Evolutionary conservation across 2,113 vertebrate genomes (phyloP), one percentile per base, ranked within the genome.

Genomic region (Silurus glanis): DNA sequence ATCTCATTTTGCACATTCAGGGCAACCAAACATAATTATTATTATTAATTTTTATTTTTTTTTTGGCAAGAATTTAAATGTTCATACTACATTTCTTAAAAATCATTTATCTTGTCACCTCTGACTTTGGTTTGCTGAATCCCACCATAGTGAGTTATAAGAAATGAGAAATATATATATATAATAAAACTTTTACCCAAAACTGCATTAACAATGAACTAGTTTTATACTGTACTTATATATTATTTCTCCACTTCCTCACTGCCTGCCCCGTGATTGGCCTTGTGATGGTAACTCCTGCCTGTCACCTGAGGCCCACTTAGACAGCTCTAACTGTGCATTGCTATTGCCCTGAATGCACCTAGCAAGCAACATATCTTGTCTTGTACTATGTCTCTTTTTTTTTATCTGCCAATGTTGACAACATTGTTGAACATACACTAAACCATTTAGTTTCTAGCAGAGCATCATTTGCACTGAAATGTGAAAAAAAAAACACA

Each of bases 71-170:
- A 88, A 84, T 88, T 90, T 87, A 71, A 76, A 90, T 89, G 80
- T 84, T 81, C 82, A 90, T 87, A 85, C 90, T 89, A 89, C 87
- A 90, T 90, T 84, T 79, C 59, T 47, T 74, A 78, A 83, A 84
- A 72, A 51, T 64, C 80, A 81, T 83, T 84, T 37, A 53, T 12
- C 5, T 9, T 80, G 83, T 67, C 37, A 79, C 61, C 64, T 61
- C 71, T 71, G 74, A 85, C 84, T 82, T 85, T 28, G 74, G 51
- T 21, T 17, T 10, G 17, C 45, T 74, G 17, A 74, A 51, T 7
- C 13, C 66, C 61, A 12, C 10, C n/a, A 25, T 9, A 28, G 6
- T 2, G 5, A 72, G 7, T 47, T 47, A 19, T 13, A 37, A 37
- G 69, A 9, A 71, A 19, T 45, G 69, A 67, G n/a, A 67, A 28